These are phyloP conservation scores for Oreohelix idahoensis DNA, from an alignment of 1,140 invertebrate genomes.

Conservation along the genomic window DNA sequence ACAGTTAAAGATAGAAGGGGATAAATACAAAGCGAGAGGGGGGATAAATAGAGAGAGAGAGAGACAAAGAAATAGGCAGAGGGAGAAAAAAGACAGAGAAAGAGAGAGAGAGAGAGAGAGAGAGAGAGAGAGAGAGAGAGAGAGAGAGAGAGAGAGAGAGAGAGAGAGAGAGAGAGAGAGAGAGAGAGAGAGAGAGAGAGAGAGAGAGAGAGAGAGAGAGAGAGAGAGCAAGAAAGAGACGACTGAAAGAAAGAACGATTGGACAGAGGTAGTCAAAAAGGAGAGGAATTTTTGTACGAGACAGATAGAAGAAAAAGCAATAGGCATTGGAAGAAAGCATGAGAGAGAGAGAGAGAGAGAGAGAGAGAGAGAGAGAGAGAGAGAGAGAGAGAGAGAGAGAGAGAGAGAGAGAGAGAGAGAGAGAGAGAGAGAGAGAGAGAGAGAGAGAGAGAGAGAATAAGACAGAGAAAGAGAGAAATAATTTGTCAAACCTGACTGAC, in stretches of 20 bases:
- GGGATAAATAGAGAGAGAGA: background rate
- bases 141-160: background rate
- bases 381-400: background rate
- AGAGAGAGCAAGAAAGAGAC: background rate
- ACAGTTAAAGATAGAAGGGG: too few species aligned
- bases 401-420: slow-evolving; percentile 24
- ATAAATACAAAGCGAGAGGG: background rate
- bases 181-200: background rate
- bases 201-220: background rate
- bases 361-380: background rate
- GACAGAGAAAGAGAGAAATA: background rate
- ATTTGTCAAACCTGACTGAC: slow-evolving; percentile 13
- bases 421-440: too few species aligned
- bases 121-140: background rate
- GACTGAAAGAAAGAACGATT: background rate
- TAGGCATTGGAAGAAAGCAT: background rate
- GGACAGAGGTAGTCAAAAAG: background rate
- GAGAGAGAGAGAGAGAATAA: background rate
- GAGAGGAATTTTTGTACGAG: too few species aligned
- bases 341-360: background rate
- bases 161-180: background rate
- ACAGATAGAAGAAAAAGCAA: too few species aligned
- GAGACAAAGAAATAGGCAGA: background rate
- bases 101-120: background rate
- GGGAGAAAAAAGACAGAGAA: background rate